Evolutionary conservation across 2,113 vertebrate species (phyloP), one percentile per base, ranked within the genome.

Genomic region (Phasianus colchicus): DNA sequence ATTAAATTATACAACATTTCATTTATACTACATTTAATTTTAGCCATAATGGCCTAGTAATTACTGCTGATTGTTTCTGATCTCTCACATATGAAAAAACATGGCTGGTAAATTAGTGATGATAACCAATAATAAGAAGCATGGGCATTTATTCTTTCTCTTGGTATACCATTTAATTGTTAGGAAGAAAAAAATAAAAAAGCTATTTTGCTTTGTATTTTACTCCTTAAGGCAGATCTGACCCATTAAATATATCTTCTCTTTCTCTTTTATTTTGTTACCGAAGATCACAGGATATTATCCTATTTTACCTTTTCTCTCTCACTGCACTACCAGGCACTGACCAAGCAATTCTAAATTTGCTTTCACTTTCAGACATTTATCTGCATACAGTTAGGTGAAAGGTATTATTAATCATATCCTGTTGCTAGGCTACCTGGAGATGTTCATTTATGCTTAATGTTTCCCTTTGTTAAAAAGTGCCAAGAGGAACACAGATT

Each of bases 381-480:
- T 96, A 97, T 97, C 96, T 96, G 91, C 96, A 94, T 92, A 91
- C 89, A 86, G 87, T 92, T 97, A 94, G 95, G 97, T 94, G 92
- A 98, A 95, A 97, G 96, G 97, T 97, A 97, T 97, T 97, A 97
- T 98, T 98, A 98, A 98, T 98, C 97, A 97, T 93, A 97, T 96
- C 92, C 93, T 88, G 97, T 98, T 98, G 98, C 98, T 98, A 98
- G 96, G 97, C 93, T 96, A 98, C 97, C 94, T 93, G 77, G 92
- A 97, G 96, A 97, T 94, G 95, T 97, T 98, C 92, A 97, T 97
- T 98, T 97, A 97, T 96, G 96, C 97, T 96, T 82, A n/a, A 97
- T 93, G 94, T 94, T 98, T 95, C 95, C 76, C 93, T 97, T 96
- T 97, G 96, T 96, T 94, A 97, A 96, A 95, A 96, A 89, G 83